Evolutionary conservation across 2,888 invertebrate genomes (phyloP).

Genomic region (Pachydiplax longipennis): DNA sequence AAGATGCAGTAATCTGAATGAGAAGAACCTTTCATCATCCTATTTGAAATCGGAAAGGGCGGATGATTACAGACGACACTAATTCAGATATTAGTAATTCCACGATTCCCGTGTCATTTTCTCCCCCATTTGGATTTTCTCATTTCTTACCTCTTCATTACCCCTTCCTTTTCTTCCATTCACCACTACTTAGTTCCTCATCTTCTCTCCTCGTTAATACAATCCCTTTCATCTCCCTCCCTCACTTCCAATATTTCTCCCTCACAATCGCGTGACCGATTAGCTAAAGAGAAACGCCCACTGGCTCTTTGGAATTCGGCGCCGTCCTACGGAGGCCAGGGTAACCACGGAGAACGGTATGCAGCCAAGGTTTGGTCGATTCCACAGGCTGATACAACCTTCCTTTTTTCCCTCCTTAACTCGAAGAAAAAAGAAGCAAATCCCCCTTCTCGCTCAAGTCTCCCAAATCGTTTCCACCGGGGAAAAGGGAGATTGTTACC

Average conservation of each 20-base stretch:
- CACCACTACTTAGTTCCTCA: background rate
- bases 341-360: background rate
- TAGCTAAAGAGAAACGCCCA: background rate
- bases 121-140: background rate
- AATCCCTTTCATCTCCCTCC: background rate
- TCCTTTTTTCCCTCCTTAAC: background rate
- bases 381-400: background rate
- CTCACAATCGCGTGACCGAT: background rate
- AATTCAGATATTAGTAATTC: no score
- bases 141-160: background rate
- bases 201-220: background rate
- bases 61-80: no score
- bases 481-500: background rate
- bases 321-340: background rate
- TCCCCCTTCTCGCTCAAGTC: background rate
- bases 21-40: no score
- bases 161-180: background rate
- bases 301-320: background rate
- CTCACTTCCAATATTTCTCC: background rate
- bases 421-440: background rate
- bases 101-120: background rate
- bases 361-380: background rate
- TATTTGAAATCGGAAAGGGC: no score
- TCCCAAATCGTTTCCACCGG: background rate
- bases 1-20: no score